These are phyloP conservation scores for Xestia xanthographa DNA, from an alignment of 2,888 invertebrate genomes.

Conservation along the genomic window DNA sequence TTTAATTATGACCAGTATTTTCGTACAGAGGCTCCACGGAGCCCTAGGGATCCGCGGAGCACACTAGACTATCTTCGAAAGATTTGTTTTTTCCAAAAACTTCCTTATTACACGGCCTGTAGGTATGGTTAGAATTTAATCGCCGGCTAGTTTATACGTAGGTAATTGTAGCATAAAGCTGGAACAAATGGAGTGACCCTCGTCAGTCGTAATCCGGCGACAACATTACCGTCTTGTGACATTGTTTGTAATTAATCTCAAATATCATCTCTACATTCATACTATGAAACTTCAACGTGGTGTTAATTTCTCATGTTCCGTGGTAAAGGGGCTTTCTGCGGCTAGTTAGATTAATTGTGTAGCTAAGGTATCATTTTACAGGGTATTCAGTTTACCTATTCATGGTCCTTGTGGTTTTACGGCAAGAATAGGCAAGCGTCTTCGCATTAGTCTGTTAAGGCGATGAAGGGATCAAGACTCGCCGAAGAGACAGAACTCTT, in stretches of 20 bases:
- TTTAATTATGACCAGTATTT: too few relatives aligned
- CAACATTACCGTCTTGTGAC: constrained; percentile 80
- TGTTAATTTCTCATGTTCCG: constrained; percentile 59
- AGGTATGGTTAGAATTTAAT: constrained; percentile 39
- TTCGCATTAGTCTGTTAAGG: not conserved
- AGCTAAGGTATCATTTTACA: constrained; percentile 38
- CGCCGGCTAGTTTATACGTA: constrained; percentile 53
- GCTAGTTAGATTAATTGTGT: constrained; percentile 60
- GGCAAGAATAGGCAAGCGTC: constrained; percentile 7
- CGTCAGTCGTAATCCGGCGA: constrained; percentile 79
- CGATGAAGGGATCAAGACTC: not conserved
- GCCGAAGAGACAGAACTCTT: not conserved
- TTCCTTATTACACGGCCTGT: constrained; percentile 5
- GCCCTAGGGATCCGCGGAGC: too few relatives aligned
- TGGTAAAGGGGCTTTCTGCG: constrained; percentile 45
- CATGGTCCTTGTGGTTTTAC: constrained; percentile 8
- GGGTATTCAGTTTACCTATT: constrained; percentile 25
- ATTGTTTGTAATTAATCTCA: constrained; percentile 76
- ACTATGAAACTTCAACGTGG: constrained; percentile 56
- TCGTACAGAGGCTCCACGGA: too few relatives aligned
- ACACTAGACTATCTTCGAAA: not conserved
- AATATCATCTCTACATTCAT: constrained; percentile 66
- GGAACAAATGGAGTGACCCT: constrained; percentile 80
- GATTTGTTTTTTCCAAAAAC: constrained; percentile 1
- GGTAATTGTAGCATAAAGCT: constrained; percentile 67